These are phyloP conservation scores for Diadophis punctatus DNA, from an alignment of 2,113 vertebrate species.

Conservation along the genomic window DNA sequence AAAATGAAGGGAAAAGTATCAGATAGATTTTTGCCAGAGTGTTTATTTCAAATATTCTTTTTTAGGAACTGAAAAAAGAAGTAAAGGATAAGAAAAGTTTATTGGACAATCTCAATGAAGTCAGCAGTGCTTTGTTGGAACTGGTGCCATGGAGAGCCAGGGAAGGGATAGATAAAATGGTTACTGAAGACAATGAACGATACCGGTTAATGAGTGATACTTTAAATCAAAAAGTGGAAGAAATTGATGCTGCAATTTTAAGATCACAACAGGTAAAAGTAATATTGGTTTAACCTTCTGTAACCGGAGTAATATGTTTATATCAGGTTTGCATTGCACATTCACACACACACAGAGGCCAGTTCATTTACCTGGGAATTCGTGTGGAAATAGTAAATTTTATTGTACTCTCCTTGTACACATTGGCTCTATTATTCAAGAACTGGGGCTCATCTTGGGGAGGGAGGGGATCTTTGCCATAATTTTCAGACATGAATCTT, in stretches of 20 bases:
- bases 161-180: conserved; percentile 87
- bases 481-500: conserved; percentile 27
- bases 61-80: conserved; percentile 84
- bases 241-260: conserved; percentile 86
- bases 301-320: not conserved
- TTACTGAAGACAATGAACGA: conserved; percentile 86
- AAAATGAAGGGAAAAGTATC: not conserved
- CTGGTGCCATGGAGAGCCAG: conserved; percentile 92
- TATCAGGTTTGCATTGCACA: not conserved
- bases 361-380: not conserved
- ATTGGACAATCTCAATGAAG: conserved; percentile 87
- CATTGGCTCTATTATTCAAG: conserved; percentile 24
- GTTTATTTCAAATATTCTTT: conserved; percentile 9
- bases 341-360: not conserved
- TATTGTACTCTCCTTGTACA: not conserved
- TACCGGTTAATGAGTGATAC: conserved; percentile 79
- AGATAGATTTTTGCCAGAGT: not conserved
- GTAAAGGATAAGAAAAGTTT: conserved; percentile 76
- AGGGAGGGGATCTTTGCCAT: not conserved
- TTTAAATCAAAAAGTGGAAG: conserved; percentile 82
- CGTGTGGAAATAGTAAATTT: conserved; percentile 20
- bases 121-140: conserved; percentile 86
- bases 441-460: conserved; percentile 34
- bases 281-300: not conserved
- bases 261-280: conserved; percentile 88